A percentile compares a stretch with the other conserved stretches of the same genome.
Conservation (phyloP, 2,797 vertebrate genomes). For the Gymnocypris eckloni region DNA sequence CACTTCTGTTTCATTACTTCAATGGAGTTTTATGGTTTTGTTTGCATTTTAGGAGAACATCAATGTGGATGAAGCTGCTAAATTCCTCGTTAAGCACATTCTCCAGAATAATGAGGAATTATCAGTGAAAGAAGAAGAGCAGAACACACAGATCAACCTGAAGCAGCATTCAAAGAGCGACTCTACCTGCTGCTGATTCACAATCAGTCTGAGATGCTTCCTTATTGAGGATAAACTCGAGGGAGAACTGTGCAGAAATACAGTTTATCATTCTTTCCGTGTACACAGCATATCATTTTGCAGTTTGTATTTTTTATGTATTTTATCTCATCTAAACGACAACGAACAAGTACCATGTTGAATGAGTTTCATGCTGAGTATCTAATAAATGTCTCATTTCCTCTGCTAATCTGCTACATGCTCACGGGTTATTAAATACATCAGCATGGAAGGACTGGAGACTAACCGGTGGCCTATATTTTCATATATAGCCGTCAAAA, state of each 20-base stretch:
- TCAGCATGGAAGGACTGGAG: conserved; percentile 61
- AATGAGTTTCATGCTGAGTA: conserved; percentile 51
- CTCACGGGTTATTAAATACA: conserved; percentile 69
- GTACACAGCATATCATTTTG: neutral
- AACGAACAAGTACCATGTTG: neutral
- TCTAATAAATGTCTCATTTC: conserved; percentile 70
- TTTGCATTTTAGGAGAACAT: conserved; percentile 69
- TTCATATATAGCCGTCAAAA: neutral
- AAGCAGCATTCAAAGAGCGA: conserved; percentile 26
- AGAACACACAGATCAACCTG: conserved; percentile 59
- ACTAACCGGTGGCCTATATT: conserved; percentile 18
- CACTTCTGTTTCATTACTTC: too few species aligned
- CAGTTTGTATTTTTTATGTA: neutral
- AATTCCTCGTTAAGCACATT: conserved; percentile 85
- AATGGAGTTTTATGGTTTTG: conserved; percentile 24
- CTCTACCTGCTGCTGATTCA: neutral
- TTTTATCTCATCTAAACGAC: neutral
- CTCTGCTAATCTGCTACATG: conserved; percentile 63
- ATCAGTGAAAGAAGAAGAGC: conserved; percentile 68
- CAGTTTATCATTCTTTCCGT: neutral
- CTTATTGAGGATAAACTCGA: too few species aligned
- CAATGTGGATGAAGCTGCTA: conserved; percentile 87
- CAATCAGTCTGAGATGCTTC: neutral
- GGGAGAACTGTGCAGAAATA: neutral
- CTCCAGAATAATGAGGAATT: conserved; percentile 74